phyloP scores from a whole-genome alignment of 1,140 invertebrate genomes.

The Elysia chlorotica region DNA sequence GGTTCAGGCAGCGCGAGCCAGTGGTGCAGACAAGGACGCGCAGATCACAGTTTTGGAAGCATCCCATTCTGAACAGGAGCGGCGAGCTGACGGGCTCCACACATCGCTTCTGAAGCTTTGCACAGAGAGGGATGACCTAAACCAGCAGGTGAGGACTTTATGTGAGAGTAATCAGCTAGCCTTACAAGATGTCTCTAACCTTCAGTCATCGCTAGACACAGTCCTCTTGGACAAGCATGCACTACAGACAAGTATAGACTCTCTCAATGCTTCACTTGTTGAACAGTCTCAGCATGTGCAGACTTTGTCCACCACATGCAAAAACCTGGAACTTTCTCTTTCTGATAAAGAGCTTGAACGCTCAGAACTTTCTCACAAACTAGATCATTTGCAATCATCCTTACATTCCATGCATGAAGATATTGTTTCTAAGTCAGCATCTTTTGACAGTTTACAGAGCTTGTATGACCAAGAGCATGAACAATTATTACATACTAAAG shows the following conservation, averaged over 20 bases:
- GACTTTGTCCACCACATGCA: constrained; percentile 27
- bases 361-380: background rate
- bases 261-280: constrained; percentile 19
- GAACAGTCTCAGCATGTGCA: constrained; percentile 22
- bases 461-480: constrained; percentile 20
- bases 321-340: constrained; percentile 9
- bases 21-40: constrained; percentile 10
- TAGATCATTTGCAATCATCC: constrained; percentile 4
- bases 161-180: constrained; percentile 33
- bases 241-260: constrained; percentile 18
- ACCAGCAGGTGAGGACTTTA: constrained; percentile 34
- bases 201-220: constrained; percentile 19
- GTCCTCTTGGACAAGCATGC: constrained; percentile 23
- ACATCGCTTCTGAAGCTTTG: constrained; percentile 20
- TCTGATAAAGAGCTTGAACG: constrained; percentile 3
- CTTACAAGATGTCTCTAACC: constrained; percentile 27
- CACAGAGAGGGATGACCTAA: constrained; percentile 16
- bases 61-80: constrained; percentile 13
- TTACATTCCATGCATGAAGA: constrained; percentile 26
- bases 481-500: background rate
- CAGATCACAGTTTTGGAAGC: constrained; percentile 9
- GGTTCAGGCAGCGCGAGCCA: constrained; percentile 1
- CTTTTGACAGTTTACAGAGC: constrained; percentile 16
- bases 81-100: constrained; percentile 12
- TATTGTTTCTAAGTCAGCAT: constrained; percentile 12